Base-by-base conservation (phyloP, 2,113 vertebrate species). In the Ranitomeya variabilis region DNA sequence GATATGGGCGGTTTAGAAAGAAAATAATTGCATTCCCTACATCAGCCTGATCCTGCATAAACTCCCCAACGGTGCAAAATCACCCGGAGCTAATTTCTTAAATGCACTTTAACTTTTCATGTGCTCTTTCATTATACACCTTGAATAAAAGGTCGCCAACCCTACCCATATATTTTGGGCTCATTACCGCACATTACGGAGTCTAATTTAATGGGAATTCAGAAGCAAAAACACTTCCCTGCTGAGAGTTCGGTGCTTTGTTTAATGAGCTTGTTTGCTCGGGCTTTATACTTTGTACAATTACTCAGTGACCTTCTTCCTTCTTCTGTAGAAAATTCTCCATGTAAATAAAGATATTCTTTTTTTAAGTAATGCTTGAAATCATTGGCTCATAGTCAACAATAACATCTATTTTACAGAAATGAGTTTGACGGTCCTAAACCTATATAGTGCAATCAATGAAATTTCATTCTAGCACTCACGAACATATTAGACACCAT, bases 241-340 rank as follows among this genome's bases (percentile, higher is more conserved):
- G 66, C 64, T 23, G 64, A 54, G 81, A 69, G 52, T 21, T n/a
- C 8, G 37, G 62, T 67, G 62, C 80, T 67, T 4, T 66, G 19
- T 66, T 66, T 83, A 83, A 66, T 83, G 80, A 66, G 62, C 19
- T 83, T 83, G 62, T 83, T 83, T 83, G 64, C 13, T n/a, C 67
- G 37, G 37, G 62, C 21, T 83, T 26, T 19, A 83, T 51, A 83
- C 51, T 4, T 45, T 45, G 37, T 45, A 16, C 59, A 84, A 71
- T 31, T 21, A 23, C 31, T 83, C 60, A 21, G 37, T 67, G 31
- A 52, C 37, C 60, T 45, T 83, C 60, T 45, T 83, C 21, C 62
- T 83, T 18, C 37, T 21, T 51, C 79, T 62, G 15, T 81, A 18
- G 23, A 60, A 62, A 10, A 64, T 37, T 82, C 23, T 80, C 26